Evolutionary conservation across 1,140 invertebrate genomes (phyloP).

Genomic region (Hestina assimilis): DNA sequence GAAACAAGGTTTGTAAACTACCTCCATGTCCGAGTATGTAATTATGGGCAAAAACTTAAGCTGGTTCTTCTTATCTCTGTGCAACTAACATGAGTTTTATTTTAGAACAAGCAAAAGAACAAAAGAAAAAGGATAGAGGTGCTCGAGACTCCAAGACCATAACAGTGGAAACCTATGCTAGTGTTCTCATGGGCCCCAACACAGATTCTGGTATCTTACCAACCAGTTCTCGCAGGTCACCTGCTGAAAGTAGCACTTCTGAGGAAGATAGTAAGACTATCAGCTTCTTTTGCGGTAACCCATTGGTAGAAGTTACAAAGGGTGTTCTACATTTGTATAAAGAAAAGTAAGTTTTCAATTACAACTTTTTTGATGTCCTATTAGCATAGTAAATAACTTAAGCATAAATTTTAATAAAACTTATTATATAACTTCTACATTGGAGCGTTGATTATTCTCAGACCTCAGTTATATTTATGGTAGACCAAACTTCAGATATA

Average conservation of each 20-base stretch:
- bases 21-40: too few species aligned
- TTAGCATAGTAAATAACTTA: not conserved
- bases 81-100: too few species aligned
- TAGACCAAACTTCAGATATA: too few species aligned
- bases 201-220: slow-evolving; percentile 60
- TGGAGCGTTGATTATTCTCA: too few species aligned
- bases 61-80: slow-evolving; percentile 17
- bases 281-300: slow-evolving; percentile 97
- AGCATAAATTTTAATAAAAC: too few species aligned
- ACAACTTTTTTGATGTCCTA: slow-evolving; percentile 1
- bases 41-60: not conserved
- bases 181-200: slow-evolving; percentile 56
- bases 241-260: slow-evolving; percentile 41
- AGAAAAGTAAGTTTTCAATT: slow-evolving; percentile 85
- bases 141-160: slow-evolving; percentile 69
- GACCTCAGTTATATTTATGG: too few species aligned
- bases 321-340: slow-evolving; percentile 98
- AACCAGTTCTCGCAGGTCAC: slow-evolving; percentile 57
- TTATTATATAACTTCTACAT: too few species aligned
- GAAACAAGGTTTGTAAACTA: not conserved
- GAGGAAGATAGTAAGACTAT: slow-evolving; percentile 81
- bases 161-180: slow-evolving; percentile 77
- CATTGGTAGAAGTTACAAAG: slow-evolving; percentile 96
- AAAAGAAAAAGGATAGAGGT: slow-evolving; percentile 67
- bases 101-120: slow-evolving; percentile 59